Conservation (phyloP, 2,797 vertebrate genomes). For the Ispidina lecontei region DNA sequence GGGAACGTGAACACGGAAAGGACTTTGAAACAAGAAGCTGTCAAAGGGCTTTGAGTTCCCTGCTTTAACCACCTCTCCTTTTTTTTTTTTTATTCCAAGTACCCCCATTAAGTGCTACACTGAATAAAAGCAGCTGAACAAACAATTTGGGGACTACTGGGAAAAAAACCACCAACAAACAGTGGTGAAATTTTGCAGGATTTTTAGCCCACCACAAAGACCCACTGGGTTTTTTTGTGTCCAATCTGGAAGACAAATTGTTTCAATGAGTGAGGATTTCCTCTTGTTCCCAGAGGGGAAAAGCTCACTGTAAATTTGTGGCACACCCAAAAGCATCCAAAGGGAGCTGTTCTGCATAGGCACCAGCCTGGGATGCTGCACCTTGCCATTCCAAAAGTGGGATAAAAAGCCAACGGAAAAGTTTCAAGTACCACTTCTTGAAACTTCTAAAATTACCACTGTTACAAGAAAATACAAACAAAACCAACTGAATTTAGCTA, state of each 20-base stretch:
- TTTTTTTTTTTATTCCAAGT: background rate
- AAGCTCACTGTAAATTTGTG: background rate
- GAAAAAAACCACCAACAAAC: background rate
- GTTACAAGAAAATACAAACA: background rate
- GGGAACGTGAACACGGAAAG: background rate
- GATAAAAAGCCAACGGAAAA: background rate
- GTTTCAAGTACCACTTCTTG: background rate
- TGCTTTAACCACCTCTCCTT: background rate
- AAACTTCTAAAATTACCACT: background rate
- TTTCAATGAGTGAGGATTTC: slow-evolving; percentile 32
- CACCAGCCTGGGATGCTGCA: background rate
- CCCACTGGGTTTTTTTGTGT: background rate
- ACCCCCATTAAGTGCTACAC: background rate
- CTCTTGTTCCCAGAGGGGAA: background rate
- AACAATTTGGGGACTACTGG: slow-evolving; percentile 33
- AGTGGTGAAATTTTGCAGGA: background rate
- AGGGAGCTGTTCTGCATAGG: background rate
- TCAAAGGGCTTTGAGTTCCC: background rate
- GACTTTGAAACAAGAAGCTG: background rate
- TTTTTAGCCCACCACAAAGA: slow-evolving; percentile 39
- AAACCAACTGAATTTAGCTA: background rate
- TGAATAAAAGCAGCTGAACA: slow-evolving; percentile 56
- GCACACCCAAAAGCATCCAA: background rate
- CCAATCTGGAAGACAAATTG: slow-evolving; percentile 33
- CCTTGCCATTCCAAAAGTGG: background rate